Percentiles rank a stretch among this genome's conserved stretches.
These are phyloP conservation scores for Agrochola circellaris DNA, from an alignment of 2,888 invertebrate species.

Conservation along the genomic window DNA sequence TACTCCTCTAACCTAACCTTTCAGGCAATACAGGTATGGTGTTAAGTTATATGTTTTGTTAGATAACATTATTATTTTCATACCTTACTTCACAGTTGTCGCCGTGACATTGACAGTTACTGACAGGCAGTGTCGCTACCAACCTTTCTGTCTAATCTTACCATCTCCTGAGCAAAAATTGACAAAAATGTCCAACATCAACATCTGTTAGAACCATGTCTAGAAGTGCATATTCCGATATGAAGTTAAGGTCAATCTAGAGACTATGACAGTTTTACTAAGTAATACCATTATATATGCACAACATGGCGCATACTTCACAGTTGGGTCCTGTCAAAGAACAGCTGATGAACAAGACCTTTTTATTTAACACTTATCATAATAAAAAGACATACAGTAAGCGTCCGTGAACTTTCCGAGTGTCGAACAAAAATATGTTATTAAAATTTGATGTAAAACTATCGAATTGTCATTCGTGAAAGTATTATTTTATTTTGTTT, in stretches of 20 bases:
- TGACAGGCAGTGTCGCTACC: not conserved
- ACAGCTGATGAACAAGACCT: constrained; percentile 40
- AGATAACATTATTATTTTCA: too few relatives aligned
- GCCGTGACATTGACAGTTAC: constrained; percentile 7
- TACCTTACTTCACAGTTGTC: not conserved
- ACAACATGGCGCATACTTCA: constrained; percentile 37
- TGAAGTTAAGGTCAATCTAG: constrained; percentile 16
- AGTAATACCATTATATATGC: constrained; percentile 29
- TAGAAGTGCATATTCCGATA: not conserved
- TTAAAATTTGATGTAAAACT: constrained; percentile 46
- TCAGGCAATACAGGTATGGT: too few relatives aligned
- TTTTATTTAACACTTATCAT: constrained; percentile 42
- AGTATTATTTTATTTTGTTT: constrained; percentile 30
- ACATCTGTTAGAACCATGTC: constrained; percentile 16
- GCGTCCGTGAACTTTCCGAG: constrained; percentile 43
- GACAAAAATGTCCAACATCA: not conserved
- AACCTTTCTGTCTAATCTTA: constrained; percentile 20
- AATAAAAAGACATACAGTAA: constrained; percentile 7
- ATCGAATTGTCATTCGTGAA: constrained; percentile 32
- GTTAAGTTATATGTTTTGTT: too few relatives aligned
- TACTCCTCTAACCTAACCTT: too few relatives aligned
- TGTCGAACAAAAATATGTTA: constrained; percentile 42
- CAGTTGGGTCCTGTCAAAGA: constrained; percentile 19
- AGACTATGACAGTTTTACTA: constrained; percentile 13
- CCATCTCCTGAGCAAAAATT: not conserved